These are phyloP conservation scores for Fopius arisanus DNA, from an alignment of 1,140 invertebrate genomes.

Conservation along the genomic window DNA sequence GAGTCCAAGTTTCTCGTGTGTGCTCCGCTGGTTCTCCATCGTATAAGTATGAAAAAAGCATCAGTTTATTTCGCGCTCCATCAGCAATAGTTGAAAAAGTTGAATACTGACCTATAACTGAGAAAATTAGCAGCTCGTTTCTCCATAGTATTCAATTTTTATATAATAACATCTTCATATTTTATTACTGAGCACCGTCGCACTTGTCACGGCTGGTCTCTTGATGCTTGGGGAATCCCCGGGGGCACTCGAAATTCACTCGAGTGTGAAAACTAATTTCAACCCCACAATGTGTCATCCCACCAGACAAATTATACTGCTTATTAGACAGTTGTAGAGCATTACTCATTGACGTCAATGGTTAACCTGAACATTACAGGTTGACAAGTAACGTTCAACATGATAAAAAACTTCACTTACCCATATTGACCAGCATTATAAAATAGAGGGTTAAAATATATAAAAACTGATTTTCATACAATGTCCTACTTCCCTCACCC, in stretches of 20 bases:
- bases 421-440: neutral
- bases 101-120: neutral
- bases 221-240: neutral
- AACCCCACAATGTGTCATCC: slow-evolving; percentile 4
- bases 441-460: neutral
- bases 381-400: neutral
- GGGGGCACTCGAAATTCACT: slow-evolving; percentile 26
- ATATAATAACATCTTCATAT: neutral
- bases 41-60: neutral
- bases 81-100: neutral
- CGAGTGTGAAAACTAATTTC: slow-evolving; percentile 24
- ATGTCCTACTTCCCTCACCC: too few relatives aligned
- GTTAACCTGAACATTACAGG: neutral
- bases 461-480: too few relatives aligned
- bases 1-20: neutral
- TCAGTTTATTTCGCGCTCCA: neutral
- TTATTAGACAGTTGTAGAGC: slow-evolving; percentile 12
- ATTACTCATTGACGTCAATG: neutral
- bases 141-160: neutral
- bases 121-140: neutral
- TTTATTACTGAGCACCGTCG: neutral
- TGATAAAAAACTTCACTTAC: neutral
- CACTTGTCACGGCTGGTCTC: neutral
- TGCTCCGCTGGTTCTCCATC: neutral
- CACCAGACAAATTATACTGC: neutral